These are phyloP conservation scores for Tipula vernalis DNA, from an alignment of 2,888 invertebrate species.

Conservation along the genomic window DNA sequence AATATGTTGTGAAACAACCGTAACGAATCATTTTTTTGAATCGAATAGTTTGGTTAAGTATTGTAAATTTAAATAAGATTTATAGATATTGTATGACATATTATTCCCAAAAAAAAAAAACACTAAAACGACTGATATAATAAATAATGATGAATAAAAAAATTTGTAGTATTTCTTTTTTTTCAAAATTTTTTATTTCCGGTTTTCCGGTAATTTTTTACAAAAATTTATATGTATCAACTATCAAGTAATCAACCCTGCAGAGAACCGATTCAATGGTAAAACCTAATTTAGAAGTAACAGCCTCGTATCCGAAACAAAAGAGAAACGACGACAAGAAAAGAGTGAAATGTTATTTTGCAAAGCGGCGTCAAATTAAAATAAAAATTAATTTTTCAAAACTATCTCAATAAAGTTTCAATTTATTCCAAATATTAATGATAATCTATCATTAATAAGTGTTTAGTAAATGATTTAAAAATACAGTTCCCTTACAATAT, in stretches of 20 bases:
- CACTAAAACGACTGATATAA: neutral
- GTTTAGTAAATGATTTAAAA: neutral
- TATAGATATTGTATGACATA: neutral
- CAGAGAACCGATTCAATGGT: neutral
- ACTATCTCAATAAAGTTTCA: neutral
- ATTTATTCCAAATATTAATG: neutral
- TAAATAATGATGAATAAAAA: neutral
- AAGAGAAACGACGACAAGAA: constrained; percentile 5
- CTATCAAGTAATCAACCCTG: too few species aligned
- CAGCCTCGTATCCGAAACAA: neutral
- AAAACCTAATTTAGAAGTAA: neutral
- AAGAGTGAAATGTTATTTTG: neutral
- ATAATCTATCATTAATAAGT: neutral
- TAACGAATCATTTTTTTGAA: neutral
- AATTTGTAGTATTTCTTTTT: neutral
- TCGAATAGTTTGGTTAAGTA: neutral
- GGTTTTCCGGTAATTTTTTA: neutral
- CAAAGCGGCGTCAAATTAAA: neutral
- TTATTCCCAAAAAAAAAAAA: neutral
- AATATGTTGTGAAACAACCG: neutral
- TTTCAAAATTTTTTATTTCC: neutral
- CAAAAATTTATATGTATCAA: neutral
- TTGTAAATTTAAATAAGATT: neutral
- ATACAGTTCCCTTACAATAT: neutral
- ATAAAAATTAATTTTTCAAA: neutral